phyloP scores from a whole-genome alignment of 2,888 invertebrate species.

The Phoenoteleia sp. region DNA sequence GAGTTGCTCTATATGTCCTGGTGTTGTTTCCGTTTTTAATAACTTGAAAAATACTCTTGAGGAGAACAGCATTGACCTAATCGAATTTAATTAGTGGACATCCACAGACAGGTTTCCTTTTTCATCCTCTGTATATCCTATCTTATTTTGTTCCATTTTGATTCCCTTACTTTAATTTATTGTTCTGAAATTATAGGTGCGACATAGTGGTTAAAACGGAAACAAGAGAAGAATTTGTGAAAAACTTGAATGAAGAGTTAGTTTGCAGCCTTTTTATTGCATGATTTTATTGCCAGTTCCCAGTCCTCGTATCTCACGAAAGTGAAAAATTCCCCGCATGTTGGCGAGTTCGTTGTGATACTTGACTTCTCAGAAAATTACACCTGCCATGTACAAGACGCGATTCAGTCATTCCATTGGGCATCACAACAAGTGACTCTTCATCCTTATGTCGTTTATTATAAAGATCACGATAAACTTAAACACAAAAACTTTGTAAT shows the following conservation, averaged over 20 bases:
- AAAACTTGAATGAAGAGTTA: conserved; percentile 45
- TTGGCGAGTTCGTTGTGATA: conserved; percentile 33
- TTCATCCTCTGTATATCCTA: neutral
- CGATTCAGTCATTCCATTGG: conserved; percentile 61
- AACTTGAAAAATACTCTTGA: neutral
- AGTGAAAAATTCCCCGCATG: conserved; percentile 26
- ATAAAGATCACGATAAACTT: conserved; percentile 10
- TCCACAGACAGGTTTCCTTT: conserved; percentile 48
- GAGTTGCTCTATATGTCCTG: conserved; percentile 22
- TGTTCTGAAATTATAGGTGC: conserved; percentile 36
- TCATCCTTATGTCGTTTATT: conserved; percentile 56
- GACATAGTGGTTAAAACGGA: conserved; percentile 44
- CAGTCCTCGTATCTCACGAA: conserved; percentile 41
- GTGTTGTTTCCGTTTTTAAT: neutral
- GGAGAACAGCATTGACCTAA: neutral
- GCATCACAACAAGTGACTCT: conserved; percentile 46
- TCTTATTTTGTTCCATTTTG: conserved; percentile 2
- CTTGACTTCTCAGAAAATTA: conserved; percentile 67
- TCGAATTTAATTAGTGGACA: conserved; percentile 48
- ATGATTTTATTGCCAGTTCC: conserved; percentile 59
- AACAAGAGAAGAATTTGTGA: conserved; percentile 37
- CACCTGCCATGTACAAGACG: conserved; percentile 49
- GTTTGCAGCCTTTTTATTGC: conserved; percentile 21
- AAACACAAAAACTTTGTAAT: conserved; percentile 29
- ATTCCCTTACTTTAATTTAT: conserved; percentile 2